Percentiles rank a stretch among this genome's conserved stretches.
These are phyloP conservation scores for Dipodomys ordii DNA, from an alignment of 2,113 vertebrate species.

Conservation along the genomic window DNA sequence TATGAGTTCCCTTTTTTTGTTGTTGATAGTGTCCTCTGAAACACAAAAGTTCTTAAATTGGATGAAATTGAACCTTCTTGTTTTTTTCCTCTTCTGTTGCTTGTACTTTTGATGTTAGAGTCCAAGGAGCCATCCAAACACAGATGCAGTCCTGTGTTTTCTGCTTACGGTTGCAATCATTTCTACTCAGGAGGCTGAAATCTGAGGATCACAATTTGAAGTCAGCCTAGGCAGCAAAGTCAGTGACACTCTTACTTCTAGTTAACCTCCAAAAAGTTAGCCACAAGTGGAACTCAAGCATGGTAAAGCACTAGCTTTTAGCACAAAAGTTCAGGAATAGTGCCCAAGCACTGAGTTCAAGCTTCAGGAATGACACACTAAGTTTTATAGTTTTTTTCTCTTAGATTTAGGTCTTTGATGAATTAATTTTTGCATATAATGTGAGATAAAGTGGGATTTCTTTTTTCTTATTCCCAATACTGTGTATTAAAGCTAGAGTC, in stretches of 20 bases:
- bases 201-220: too few species aligned
- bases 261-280: too few species aligned
- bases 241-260: too few species aligned
- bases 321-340: too few species aligned
- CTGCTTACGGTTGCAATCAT: not conserved
- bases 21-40: slow-evolving; percentile 4
- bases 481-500: too few species aligned
- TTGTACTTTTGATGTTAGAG: slow-evolving; percentile 13
- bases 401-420: not conserved
- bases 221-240: too few species aligned
- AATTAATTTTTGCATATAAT: slow-evolving; percentile 25
- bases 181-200: too few species aligned
- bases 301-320: too few species aligned
- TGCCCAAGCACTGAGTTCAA: too few species aligned
- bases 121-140: slow-evolving; percentile 12
- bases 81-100: not conserved
- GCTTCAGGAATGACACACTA: not conserved
- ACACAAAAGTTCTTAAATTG: slow-evolving; percentile 47
- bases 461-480: not conserved
- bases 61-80: not conserved
- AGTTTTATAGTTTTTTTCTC: slow-evolving; percentile 12
- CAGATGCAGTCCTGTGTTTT: not conserved
- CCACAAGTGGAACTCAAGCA: too few species aligned
- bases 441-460: not conserved
- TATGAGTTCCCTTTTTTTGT: not conserved